Evolutionary conservation across 1,140 invertebrate species (phyloP).

Genomic region (Dolichoris vasculosae): DNA sequence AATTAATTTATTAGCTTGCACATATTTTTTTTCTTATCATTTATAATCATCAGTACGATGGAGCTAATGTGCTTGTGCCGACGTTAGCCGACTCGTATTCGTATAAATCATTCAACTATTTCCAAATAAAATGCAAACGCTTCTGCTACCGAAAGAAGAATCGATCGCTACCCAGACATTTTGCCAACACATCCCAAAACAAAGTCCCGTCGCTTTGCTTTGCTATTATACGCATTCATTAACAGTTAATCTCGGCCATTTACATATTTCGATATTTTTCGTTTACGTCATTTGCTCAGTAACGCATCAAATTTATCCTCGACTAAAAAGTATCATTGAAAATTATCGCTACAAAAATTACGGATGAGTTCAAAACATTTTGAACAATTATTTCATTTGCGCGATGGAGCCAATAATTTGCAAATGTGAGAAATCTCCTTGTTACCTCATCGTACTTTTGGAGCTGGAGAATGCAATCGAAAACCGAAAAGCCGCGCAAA

Average conservation of each 20-base stretch:
- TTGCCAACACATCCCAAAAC: slow-evolving; percentile 70
- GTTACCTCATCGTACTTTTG: background rate
- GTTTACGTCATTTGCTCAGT: background rate
- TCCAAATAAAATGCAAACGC: slow-evolving; percentile 50
- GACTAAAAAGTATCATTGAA: background rate
- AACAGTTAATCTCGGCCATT: slow-evolving; percentile 51
- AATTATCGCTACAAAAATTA: background rate
- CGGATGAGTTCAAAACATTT: background rate
- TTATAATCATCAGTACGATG: slow-evolving; percentile 44
- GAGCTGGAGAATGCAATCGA: slow-evolving; percentile 23
- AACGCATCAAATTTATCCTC: background rate
- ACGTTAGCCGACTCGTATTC: slow-evolving; percentile 57
- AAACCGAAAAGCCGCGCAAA: background rate
- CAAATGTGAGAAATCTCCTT: background rate
- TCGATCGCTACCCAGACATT: slow-evolving; percentile 60
- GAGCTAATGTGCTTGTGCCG: slow-evolving; percentile 62
- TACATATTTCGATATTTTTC: slow-evolving; percentile 2
- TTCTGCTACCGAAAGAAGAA: slow-evolving; percentile 59
- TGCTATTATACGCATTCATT: slow-evolving; percentile 61
- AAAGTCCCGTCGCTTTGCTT: slow-evolving; percentile 67
- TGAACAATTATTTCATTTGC: too few relatives aligned
- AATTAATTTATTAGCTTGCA: too few relatives aligned
- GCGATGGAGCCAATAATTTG: background rate
- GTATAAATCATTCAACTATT: slow-evolving; percentile 36
- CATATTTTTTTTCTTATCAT: slow-evolving; percentile 41